Evolutionary conservation across 2,797 vertebrate species (phyloP).

Genomic region (Dendrocincla fuliginosa): DNA sequence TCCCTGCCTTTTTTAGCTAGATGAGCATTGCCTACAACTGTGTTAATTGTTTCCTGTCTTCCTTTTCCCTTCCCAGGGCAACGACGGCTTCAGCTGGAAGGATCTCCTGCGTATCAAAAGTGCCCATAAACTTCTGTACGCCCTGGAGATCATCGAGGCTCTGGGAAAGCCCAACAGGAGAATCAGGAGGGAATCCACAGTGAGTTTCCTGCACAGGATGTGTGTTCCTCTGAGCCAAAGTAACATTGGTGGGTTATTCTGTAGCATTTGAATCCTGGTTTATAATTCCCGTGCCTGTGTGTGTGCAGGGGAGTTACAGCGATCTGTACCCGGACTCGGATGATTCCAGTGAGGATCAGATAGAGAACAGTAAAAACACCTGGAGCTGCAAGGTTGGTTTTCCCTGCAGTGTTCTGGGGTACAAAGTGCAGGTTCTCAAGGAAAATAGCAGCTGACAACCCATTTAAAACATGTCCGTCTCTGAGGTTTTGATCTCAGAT

Average conservation of each 20-base stretch:
- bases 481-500: neutral
- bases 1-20: neutral
- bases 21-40: neutral
- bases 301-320: constrained; percentile 93
- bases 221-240: neutral
- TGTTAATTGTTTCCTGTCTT: neutral
- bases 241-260: neutral
- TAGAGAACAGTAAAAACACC: constrained; percentile 98
- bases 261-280: neutral
- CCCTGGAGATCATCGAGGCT: constrained; percentile 97
- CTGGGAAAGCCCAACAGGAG: constrained; percentile 95
- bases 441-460: neutral
- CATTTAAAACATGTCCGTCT: neutral
- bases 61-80: constrained; percentile 77
- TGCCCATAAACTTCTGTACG: constrained; percentile 95
- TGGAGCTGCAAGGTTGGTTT: constrained; percentile 97
- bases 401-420: neutral
- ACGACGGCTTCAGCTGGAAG: constrained; percentile 94
- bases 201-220: constrained; percentile 47
- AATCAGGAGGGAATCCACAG: constrained; percentile 95
- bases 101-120: constrained; percentile 96
- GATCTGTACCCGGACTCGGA: constrained; percentile 98
- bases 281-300: neutral
- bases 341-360: constrained; percentile 97
- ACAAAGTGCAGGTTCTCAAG: neutral